These are phyloP conservation scores for Uria lomvia DNA, from an alignment of 2,113 vertebrate genomes.

Conservation along the genomic window DNA sequence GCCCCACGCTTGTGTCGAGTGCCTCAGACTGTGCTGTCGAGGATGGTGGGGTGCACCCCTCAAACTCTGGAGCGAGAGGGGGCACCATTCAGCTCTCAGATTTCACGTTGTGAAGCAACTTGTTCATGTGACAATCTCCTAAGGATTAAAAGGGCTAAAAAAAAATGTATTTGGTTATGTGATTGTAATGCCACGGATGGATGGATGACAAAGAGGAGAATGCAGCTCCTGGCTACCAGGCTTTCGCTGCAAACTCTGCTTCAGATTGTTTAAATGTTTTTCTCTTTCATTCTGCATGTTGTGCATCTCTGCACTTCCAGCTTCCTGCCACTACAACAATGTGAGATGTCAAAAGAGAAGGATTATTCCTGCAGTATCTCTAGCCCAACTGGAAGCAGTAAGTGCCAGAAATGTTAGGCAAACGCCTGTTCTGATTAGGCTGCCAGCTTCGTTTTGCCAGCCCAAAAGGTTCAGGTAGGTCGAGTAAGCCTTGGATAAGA, in stretches of 20 bases:
- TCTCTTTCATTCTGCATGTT: conserved; percentile 7
- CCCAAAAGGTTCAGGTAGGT: conserved; percentile 49
- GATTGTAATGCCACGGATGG: neutral
- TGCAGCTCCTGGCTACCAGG: neutral
- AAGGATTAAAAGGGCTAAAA: neutral
- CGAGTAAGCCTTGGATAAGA: conserved; percentile 42
- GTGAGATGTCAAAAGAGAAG: conserved; percentile 36
- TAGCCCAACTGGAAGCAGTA: conserved; percentile 20
- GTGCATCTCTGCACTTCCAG: neutral
- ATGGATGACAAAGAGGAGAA: neutral
- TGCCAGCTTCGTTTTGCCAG: neutral
- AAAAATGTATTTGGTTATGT: neutral
- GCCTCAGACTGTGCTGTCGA: accelerated
- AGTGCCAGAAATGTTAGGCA: conserved; percentile 14
- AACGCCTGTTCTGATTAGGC: neutral
- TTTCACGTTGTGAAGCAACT: neutral
- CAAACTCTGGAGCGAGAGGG: neutral
- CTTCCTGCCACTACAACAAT: neutral
- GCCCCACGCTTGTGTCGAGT: accelerated
- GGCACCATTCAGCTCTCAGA: neutral
- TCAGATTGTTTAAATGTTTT: conserved; percentile 25
- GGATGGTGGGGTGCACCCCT: neutral
- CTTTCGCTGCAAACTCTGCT: neutral
- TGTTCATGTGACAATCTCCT: neutral
- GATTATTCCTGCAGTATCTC: conserved; percentile 31